Evolutionary conservation across 2,888 invertebrate genomes (phyloP).

Genomic region (Erebia ligea): DNA sequence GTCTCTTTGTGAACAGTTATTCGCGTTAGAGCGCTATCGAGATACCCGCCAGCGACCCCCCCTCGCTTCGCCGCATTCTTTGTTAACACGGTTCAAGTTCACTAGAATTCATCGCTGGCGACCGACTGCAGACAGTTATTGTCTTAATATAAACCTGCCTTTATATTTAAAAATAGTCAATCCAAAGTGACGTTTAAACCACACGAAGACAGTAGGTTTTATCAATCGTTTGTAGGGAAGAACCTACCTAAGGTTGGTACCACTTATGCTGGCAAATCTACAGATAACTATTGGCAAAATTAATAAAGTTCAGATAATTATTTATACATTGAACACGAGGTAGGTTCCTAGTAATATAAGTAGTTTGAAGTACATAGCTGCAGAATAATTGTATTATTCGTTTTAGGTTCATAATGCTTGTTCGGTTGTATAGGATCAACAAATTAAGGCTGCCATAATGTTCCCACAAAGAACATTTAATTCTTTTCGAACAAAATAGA

Average conservation of each 20-base stretch:
- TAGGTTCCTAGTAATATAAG: conserved; percentile 40
- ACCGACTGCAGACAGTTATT: no score
- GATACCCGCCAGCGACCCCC: no score
- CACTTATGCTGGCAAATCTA: conserved; percentile 4
- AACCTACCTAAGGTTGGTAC: no score
- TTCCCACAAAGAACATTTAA: no score
- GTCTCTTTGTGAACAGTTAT: no score
- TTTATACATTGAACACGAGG: neutral
- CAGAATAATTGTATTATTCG: neutral
- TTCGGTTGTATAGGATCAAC: neutral
- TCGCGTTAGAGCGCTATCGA: no score
- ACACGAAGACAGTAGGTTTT: neutral
- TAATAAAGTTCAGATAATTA: neutral
- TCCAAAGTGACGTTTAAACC: neutral
- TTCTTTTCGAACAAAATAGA: no score
- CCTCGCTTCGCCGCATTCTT: no score
- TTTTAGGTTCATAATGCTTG: conserved; percentile 8
- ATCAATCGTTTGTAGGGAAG: neutral
- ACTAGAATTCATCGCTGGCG: no score
- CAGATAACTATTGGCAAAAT: neutral
- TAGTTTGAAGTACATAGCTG: conserved; percentile 20
- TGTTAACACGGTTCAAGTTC: no score
- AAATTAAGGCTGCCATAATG: no score
- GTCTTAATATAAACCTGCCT: no score
- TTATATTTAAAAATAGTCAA: neutral